Evolutionary conservation across 2,888 invertebrate genomes (phyloP), one percentile per base, ranked within the genome.

Genomic region (Gasteruption jaculator): DNA sequence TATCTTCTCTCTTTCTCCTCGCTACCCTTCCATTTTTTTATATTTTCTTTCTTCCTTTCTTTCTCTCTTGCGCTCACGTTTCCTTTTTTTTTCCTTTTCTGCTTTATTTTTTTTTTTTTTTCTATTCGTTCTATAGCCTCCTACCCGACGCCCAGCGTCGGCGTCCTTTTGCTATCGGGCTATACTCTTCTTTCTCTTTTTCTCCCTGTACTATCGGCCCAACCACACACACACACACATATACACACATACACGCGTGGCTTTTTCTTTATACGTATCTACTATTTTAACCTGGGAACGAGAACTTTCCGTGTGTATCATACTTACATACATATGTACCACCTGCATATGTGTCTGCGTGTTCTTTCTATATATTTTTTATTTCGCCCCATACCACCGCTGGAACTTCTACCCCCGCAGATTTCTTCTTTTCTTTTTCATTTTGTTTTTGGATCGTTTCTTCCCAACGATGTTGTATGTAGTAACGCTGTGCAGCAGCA

Each of bases 111-210:
- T 30, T 18, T 41, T 30, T 32, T 20, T 33, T 22, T 41, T 40
- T 40, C 44, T 37, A 38, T 33, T 37, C 30, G 38, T 26, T 42
- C 29, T 31, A 4, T 3, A 11, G 19, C 20, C 21, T 19, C 36
- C 37, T 41, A 41, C 41, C 58, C 60, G 59, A 62, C 61, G 58
- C 54, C 53, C 50, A 53, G 54, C 60, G 57, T 58, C 58, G 57
- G 56, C 56, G 61, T 63, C 54, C 60, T 62, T 65, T 63, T 57
- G 56, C 63, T 60, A 63, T 63, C 63, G 65, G 58, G 50, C 56
- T 53, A n/a, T 42, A 27, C 48, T 46, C 10, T 29, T 18, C 14
- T 37, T 22, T 29, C 48, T 32, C 38, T n/a, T n/a, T 46, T 42
- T 52, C 51, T 48, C 52, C 58, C 58, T 55, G 53, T 53, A 56